A percentile compares a stretch with the other conserved stretches of the same genome.
Evolutionary conservation across 2,888 invertebrate species (phyloP).

Genomic region (Boloria euphrosyne): DNA sequence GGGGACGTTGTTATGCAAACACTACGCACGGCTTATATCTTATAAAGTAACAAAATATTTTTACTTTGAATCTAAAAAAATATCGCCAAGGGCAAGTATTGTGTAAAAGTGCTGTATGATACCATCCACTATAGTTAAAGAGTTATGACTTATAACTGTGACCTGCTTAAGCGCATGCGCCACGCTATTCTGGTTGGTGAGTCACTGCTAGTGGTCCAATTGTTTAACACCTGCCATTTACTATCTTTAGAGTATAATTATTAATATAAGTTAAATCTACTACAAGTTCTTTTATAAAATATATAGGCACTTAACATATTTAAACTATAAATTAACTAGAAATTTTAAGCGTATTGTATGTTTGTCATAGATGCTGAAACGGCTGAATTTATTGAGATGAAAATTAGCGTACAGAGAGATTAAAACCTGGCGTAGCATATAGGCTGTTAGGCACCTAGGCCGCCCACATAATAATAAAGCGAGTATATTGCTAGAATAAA

Average conservation of each 20-base stretch:
- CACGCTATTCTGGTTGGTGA: slow-evolving; percentile 51
- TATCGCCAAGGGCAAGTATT: too few relatives aligned
- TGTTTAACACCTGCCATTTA: slow-evolving; percentile 30
- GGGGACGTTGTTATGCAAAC: slow-evolving; percentile 7
- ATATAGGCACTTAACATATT: background rate
- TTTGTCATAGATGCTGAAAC: too few relatives aligned
- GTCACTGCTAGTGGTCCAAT: slow-evolving; percentile 44
- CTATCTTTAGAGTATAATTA: slow-evolving; percentile 5
- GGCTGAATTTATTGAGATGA: too few relatives aligned
- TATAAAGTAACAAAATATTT: too few relatives aligned
- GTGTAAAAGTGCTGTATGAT: slow-evolving; percentile 13
- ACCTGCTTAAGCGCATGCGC: slow-evolving; percentile 51
- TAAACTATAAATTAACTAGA: too few relatives aligned
- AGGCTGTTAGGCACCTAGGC: too few relatives aligned
- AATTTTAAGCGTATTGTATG: too few relatives aligned
- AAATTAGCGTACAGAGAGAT: too few relatives aligned
- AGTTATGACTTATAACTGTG: slow-evolving; percentile 44
- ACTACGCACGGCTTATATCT: background rate
- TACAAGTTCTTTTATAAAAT: background rate
- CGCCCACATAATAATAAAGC: too few relatives aligned
- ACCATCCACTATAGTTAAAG: slow-evolving; percentile 17
- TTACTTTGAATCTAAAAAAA: too few relatives aligned
- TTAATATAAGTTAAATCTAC: background rate
- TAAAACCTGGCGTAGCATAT: too few relatives aligned
- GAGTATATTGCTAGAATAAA: too few relatives aligned